Evolutionary conservation across 2,888 invertebrate species (phyloP).

Genomic region (Galerucella pusilla): DNA sequence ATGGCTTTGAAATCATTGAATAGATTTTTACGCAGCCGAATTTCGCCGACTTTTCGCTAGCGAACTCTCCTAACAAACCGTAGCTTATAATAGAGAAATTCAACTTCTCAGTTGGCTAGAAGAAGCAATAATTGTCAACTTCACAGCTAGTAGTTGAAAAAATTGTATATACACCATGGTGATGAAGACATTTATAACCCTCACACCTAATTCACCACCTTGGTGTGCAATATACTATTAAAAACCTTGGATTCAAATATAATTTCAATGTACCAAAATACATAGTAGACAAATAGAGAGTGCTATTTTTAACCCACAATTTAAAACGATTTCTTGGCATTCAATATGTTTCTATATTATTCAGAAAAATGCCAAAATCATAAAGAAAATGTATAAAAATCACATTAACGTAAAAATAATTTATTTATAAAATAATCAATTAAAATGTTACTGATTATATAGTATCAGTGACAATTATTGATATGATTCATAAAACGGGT

Average conservation of each 20-base stretch:
- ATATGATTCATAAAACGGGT: background rate
- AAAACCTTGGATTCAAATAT: background rate
- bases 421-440: background rate
- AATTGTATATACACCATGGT: no score
- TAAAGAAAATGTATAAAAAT: background rate
- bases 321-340: constrained; percentile 6
- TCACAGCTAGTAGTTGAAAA: no score
- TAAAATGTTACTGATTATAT: background rate
- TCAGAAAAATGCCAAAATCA: constrained; percentile 3
- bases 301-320: background rate
- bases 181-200: no score
- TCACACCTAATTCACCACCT: no score
- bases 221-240: background rate
- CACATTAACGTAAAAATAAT: background rate
- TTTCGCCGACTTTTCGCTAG: no score
- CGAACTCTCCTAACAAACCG: no score
- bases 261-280: background rate
- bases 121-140: no score
- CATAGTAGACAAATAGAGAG: background rate
- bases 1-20: no score
- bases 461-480: background rate
- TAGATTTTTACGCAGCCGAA: no score
- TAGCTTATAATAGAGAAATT: no score
- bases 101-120: no score
- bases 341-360: background rate